These are phyloP conservation scores for Pachliopta kotzebuea DNA, from an alignment of 2,888 invertebrate genomes.

Conservation along the genomic window DNA sequence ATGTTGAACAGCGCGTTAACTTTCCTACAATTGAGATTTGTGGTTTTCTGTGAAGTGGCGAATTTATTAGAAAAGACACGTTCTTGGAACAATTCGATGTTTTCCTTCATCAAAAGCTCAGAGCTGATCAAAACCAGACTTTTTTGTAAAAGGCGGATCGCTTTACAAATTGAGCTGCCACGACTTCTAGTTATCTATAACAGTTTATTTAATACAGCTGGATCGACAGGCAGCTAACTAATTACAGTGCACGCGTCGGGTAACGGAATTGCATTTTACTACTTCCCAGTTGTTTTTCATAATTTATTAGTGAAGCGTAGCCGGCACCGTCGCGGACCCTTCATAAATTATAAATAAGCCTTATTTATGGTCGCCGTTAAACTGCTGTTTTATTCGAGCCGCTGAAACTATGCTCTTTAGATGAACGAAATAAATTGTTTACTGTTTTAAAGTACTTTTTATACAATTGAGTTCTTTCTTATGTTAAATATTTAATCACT, in stretches of 20 bases:
- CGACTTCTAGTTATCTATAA: too few relatives aligned
- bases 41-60: too few relatives aligned
- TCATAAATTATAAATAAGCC: conserved; percentile 27
- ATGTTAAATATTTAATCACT: too few relatives aligned
- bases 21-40: too few relatives aligned
- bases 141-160: too few relatives aligned
- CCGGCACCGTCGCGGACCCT: conserved; percentile 12
- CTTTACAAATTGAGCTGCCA: too few relatives aligned
- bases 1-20: too few relatives aligned
- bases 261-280: conserved; percentile 11
- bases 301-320: conserved; percentile 21
- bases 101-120: too few relatives aligned
- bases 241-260: conserved; percentile 1
- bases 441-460: not conserved
- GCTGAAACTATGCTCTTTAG: conserved; percentile 5
- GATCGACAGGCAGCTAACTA: conserved; percentile 4
- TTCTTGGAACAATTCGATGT: too few relatives aligned
- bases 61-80: too few relatives aligned
- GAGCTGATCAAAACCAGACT: too few relatives aligned
- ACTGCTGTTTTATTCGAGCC: conserved; percentile 8
- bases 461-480: not conserved
- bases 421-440: not conserved
- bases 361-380: conserved; percentile 21
- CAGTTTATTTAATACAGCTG: not conserved
- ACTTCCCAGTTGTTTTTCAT: conserved; percentile 21